A percentile compares a stretch with the other conserved stretches of the same genome.
Conservation (phyloP, 2,888 invertebrate species). For the Opisthograptis luteolata region DNA sequence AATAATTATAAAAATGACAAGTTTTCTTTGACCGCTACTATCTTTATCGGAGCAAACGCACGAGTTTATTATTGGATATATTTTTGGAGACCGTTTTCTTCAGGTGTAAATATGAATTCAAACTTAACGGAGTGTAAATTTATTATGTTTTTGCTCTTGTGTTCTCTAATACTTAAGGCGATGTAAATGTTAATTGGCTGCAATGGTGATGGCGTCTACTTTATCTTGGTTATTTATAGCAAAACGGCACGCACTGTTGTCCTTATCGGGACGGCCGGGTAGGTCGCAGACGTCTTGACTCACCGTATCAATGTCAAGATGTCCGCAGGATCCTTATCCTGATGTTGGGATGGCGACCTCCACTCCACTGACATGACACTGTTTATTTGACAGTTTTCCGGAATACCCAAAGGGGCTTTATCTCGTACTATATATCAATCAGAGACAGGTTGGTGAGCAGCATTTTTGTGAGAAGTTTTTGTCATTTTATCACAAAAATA, state of each 20-base stretch:
- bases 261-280: conserved; percentile 51
- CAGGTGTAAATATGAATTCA: conserved; percentile 14
- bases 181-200: conserved; percentile 52
- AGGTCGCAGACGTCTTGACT: conserved; percentile 39
- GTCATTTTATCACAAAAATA: neutral
- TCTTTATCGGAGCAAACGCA: neutral
- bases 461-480: no score
- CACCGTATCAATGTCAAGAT: conserved; percentile 52
- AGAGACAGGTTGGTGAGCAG: conserved; percentile 16
- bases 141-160: conserved; percentile 37
- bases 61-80: no score
- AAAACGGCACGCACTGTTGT: conserved; percentile 50
- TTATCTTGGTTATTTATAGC: conserved; percentile 58
- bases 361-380: conserved; percentile 16
- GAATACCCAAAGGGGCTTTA: conserved; percentile 23
- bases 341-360: conserved; percentile 33
- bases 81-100: neutral
- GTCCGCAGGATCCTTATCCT: conserved; percentile 38
- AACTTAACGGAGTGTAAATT: conserved; percentile 37
- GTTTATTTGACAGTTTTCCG: conserved; percentile 28
- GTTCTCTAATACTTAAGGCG: conserved; percentile 39
- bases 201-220: conserved; percentile 39
- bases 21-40: neutral
- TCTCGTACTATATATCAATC: conserved; percentile 28
- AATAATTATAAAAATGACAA: neutral